Evolutionary conservation across 2,797 vertebrate species (phyloP).

Genomic region (Anniella stebbinsi): DNA sequence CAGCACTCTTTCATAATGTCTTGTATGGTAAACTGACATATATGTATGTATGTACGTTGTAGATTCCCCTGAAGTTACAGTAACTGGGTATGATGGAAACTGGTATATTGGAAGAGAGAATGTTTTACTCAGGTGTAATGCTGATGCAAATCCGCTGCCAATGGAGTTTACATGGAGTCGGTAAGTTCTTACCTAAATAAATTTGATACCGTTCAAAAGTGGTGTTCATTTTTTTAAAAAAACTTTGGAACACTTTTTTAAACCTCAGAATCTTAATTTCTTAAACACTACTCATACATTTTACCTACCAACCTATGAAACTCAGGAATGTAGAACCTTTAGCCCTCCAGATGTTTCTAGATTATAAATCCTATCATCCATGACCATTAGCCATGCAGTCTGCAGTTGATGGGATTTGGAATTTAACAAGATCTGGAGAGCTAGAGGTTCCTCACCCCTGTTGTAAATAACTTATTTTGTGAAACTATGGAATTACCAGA

Average conservation of each 20-base stretch:
- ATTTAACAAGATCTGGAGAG: background rate
- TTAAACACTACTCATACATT: background rate
- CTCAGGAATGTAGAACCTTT: no score
- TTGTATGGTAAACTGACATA: background rate
- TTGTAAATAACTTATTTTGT: background rate
- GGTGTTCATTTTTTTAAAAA: background rate
- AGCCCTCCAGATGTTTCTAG: background rate
- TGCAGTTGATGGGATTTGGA: background rate
- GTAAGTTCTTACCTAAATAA: constrained; percentile 78
- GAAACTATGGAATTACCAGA: background rate
- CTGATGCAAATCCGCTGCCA: constrained; percentile 93
- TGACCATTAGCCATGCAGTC: no score
- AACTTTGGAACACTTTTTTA: background rate
- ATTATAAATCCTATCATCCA: background rate
- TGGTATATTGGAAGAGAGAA: constrained; percentile 93
- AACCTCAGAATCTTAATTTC: background rate
- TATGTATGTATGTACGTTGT: constrained; percentile 64
- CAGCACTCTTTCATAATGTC: background rate
- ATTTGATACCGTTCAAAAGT: background rate
- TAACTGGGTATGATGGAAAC: constrained; percentile 87
- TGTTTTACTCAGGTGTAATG: constrained; percentile 91
- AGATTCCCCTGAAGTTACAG: constrained; percentile 92
- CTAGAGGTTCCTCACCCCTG: background rate
- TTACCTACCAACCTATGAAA: background rate
- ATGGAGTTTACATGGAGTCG: constrained; percentile 89